Percentiles rank a stretch among this genome's conserved stretches.
Evolutionary conservation across 2,113 vertebrate species (phyloP).

Genomic region (Chunga burmeisteri): DNA sequence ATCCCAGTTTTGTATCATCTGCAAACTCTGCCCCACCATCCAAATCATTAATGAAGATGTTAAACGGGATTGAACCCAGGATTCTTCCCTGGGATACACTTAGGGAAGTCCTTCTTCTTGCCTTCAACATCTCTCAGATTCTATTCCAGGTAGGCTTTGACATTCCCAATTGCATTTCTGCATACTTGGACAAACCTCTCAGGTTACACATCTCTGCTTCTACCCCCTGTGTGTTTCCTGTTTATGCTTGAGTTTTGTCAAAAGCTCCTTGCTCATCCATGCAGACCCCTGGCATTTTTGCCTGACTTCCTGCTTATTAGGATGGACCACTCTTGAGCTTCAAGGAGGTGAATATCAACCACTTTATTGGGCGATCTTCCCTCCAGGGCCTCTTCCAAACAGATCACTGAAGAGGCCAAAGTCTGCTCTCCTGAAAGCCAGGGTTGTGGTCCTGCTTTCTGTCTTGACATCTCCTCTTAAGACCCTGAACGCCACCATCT

Average conservation of each 20-base stretch:
- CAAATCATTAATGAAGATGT: neutral
- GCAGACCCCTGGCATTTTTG: neutral
- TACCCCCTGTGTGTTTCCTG: neutral
- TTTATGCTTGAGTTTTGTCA: neutral
- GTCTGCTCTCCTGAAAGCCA: neutral
- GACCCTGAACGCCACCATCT: neutral
- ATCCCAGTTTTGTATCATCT: neutral
- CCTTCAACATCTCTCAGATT: neutral
- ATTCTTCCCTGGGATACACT: neutral
- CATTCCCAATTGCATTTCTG: neutral
- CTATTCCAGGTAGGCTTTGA: neutral
- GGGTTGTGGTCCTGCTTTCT: neutral
- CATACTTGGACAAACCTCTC: neutral
- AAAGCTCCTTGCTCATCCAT: neutral
- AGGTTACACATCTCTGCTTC: neutral
- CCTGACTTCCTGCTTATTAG: neutral
- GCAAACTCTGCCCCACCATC: neutral
- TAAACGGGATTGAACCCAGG: neutral
- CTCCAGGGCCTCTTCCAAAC: neutral
- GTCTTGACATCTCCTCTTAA: neutral
- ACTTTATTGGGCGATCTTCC: neutral
- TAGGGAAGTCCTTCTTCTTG: neutral
- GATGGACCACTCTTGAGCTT: neutral
- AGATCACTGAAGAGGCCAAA: neutral
- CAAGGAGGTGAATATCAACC: neutral